Evolutionary conservation across 2,113 vertebrate genomes (phyloP).

Genomic region (Apaloderma vittatum): DNA sequence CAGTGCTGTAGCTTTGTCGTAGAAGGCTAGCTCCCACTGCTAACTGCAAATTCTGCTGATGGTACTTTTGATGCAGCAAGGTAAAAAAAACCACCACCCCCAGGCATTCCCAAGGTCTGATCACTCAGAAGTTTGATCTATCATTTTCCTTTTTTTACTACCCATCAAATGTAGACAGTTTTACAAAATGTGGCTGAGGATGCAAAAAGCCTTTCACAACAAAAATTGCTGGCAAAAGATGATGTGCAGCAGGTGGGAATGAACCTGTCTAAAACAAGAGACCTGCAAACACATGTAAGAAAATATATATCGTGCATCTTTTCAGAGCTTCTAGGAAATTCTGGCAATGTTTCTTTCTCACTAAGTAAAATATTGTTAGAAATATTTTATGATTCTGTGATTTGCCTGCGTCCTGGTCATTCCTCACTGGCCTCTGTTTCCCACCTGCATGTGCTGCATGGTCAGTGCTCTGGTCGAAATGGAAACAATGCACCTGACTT

Average conservation of each 20-base stretch:
- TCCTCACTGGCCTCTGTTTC: not conserved
- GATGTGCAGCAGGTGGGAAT: not conserved
- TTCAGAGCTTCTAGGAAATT: not conserved
- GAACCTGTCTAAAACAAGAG: not conserved
- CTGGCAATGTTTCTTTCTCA: not conserved
- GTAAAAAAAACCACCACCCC: not conserved
- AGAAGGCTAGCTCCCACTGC: not conserved
- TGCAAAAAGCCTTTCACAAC: not conserved
- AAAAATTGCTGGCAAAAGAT: not conserved
- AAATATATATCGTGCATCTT: not conserved
- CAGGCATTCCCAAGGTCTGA: not conserved
- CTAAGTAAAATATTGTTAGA: not conserved
- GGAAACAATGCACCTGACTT: not conserved
- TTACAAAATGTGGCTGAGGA: not conserved
- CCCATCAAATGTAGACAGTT: not conserved
- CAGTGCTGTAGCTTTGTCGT: no score
- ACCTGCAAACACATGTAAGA: not conserved
- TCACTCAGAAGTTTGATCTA: not conserved
- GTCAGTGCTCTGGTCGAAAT: not conserved
- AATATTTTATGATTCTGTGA: not conserved
- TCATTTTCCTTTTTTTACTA: not conserved
- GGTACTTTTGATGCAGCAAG: not conserved
- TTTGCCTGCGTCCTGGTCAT: not conserved
- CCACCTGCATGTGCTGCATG: not conserved
- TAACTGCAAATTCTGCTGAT: not conserved